Conservation (phyloP, 1,140 invertebrate species). For the Himalopsyche phryganea region DNA sequence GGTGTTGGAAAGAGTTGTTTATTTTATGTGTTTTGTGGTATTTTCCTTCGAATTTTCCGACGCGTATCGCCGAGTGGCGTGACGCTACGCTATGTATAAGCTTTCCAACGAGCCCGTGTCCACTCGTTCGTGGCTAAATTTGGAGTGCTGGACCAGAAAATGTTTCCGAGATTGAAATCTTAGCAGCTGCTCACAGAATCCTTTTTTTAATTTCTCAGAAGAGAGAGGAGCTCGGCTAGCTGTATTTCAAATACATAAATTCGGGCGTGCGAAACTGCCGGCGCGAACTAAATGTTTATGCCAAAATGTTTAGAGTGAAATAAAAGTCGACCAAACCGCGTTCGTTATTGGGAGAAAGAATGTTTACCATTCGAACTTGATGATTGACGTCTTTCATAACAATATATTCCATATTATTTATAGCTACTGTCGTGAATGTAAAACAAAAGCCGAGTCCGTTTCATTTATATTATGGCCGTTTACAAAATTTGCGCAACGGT, state of each 20-base stretch:
- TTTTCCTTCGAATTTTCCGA: constrained; percentile 6
- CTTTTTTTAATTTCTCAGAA: constrained; percentile 32
- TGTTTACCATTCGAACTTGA: not conserved
- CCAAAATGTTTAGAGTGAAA: constrained; percentile 6
- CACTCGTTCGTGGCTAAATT: constrained; percentile 28
- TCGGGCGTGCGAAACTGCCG: constrained; percentile 10
- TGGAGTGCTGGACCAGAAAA: constrained; percentile 32
- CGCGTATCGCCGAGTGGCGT: constrained; percentile 2
- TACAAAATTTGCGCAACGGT: constrained; percentile 23
- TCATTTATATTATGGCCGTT: not conserved
- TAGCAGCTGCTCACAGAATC: constrained; percentile 33
- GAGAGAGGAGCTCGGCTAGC: constrained; percentile 2
- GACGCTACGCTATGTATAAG: constrained; percentile 2
- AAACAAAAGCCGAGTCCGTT: not conserved
- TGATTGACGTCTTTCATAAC: not conserved
- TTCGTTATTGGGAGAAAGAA: too few species aligned
- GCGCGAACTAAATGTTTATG: constrained; percentile 4
- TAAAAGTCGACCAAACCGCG: too few species aligned
- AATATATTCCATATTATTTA: not conserved
- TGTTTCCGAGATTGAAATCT: constrained; percentile 35
- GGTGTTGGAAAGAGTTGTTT: too few species aligned
- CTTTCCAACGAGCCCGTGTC: not conserved
- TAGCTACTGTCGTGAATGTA: not conserved
- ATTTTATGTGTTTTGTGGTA: too few species aligned
- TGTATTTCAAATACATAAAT: constrained; percentile 15